A percentile compares a stretch with the other conserved stretches of the same genome.
phyloP scores from a whole-genome alignment of 2,797 vertebrate species.

The Pitangus sulphuratus region DNA sequence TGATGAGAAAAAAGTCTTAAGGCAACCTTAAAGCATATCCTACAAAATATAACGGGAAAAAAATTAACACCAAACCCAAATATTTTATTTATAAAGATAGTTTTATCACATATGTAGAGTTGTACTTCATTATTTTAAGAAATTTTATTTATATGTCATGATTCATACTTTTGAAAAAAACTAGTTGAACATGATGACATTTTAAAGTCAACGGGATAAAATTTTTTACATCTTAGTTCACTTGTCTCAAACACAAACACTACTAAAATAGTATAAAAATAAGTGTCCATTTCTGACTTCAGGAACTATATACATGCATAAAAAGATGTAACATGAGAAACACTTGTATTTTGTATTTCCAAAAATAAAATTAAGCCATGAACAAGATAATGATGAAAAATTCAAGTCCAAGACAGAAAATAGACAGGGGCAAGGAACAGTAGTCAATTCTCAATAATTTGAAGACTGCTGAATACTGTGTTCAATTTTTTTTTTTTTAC shows the following conservation, averaged over 20 bases:
- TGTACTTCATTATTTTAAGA: neutral
- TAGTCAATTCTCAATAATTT: neutral
- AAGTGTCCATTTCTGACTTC: neutral
- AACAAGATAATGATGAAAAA: neutral
- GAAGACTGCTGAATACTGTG: neutral
- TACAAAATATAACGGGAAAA: neutral
- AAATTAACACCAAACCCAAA: neutral
- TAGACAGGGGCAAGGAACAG: neutral
- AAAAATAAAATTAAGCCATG: neutral
- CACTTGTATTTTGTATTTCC: neutral
- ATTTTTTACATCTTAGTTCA: neutral
- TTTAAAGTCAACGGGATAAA: neutral
- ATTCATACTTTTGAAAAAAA: neutral
- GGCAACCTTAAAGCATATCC: neutral
- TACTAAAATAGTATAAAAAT: neutral
- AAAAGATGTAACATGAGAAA: neutral
- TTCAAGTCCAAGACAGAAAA: neutral
- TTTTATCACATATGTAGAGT: neutral
- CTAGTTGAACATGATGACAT: neutral
- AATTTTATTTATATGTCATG: neutral
- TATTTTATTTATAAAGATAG: neutral
- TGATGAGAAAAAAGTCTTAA: neutral
- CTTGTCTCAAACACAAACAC: neutral
- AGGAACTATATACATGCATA: neutral
- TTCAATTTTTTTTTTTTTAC: neutral